phyloP scores from a whole-genome alignment of 1,140 invertebrate species.

The Apolygus lucorum region DNA sequence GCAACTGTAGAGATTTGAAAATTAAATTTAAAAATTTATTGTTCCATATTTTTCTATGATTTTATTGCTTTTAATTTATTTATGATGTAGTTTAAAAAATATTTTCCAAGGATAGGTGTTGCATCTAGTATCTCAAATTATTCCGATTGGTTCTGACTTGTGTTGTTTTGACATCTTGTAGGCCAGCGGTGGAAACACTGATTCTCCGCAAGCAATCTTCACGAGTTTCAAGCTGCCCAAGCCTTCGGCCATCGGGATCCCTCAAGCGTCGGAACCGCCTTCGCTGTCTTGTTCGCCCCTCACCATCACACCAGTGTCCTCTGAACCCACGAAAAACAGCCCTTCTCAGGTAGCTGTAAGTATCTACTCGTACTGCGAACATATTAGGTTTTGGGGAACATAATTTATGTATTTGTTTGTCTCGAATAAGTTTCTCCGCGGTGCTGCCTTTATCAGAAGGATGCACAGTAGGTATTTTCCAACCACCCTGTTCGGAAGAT shows the following conservation, averaged over 20 bases:
- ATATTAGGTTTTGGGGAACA: too few relatives aligned
- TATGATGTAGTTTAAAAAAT: too few relatives aligned
- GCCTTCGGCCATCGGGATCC: constrained; percentile 35
- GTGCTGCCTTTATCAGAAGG: too few relatives aligned
- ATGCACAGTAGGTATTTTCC: too few relatives aligned
- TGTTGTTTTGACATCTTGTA: constrained; percentile 20
- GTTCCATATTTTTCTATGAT: neutral
- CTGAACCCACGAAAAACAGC: constrained; percentile 18
- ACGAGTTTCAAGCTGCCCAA: constrained; percentile 87
- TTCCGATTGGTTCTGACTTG: too few relatives aligned
- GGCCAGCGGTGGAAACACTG: constrained; percentile 42
- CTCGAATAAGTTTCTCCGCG: too few relatives aligned
- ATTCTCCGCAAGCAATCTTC: constrained; percentile 81
- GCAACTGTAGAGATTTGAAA: too few relatives aligned
- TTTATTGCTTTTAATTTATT: neutral
- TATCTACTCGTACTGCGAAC: too few relatives aligned
- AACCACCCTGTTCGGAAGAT: too few relatives aligned
- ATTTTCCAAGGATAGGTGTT: too few relatives aligned
- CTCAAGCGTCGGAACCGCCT: constrained; percentile 39
- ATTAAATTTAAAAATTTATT: constrained; percentile 3
- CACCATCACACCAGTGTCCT: constrained; percentile 26
- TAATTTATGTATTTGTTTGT: too few relatives aligned
- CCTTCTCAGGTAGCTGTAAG: neutral
- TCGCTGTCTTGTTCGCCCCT: constrained; percentile 27
- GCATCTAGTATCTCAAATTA: too few relatives aligned